These are phyloP conservation scores for Acleris cristana DNA, from an alignment of 2,888 invertebrate genomes.

Conservation along the genomic window DNA sequence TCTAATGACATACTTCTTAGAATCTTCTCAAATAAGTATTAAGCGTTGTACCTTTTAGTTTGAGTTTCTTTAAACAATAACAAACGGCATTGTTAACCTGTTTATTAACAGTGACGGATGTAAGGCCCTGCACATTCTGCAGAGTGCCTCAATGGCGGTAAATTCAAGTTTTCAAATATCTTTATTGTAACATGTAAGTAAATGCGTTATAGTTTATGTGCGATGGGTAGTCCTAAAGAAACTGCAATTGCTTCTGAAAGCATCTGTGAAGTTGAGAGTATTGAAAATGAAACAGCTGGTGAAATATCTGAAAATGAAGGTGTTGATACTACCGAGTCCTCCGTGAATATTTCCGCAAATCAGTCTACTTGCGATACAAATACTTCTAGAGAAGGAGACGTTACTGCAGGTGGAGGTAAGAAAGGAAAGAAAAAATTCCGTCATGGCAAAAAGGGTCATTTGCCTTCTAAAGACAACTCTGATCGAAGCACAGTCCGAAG, in stretches of 20 bases:
- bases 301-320: slow-evolving; percentile 66
- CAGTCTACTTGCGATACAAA: slow-evolving; percentile 57
- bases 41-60: slow-evolving; percentile 38
- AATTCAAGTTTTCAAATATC: slow-evolving; percentile 71
- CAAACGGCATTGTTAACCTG: slow-evolving; percentile 76
- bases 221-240: slow-evolving; percentile 76
- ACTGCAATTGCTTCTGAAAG: slow-evolving; percentile 57
- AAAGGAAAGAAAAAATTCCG: slow-evolving; percentile 77
- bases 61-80: slow-evolving; percentile 46
- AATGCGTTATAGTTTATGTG: slow-evolving; percentile 45
- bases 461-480: slow-evolving; percentile 67
- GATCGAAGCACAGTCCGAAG: slow-evolving; percentile 72
- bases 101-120: slow-evolving; percentile 82
- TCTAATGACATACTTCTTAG: slow-evolving; percentile 15
- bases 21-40: slow-evolving; percentile 13
- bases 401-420: slow-evolving; percentile 56
- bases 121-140: slow-evolving; percentile 81
- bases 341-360: slow-evolving; percentile 54
- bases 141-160: slow-evolving; percentile 77
- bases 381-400: slow-evolving; percentile 67
- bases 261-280: slow-evolving; percentile 54
- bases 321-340: slow-evolving; percentile 59
- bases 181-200: slow-evolving; percentile 58
- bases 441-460: slow-evolving; percentile 72
- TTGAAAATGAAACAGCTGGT: slow-evolving; percentile 59